Evolutionary conservation across 2,113 vertebrate genomes (phyloP), one percentile per base, ranked within the genome.

Genomic region (Heptranchias perlo): DNA sequence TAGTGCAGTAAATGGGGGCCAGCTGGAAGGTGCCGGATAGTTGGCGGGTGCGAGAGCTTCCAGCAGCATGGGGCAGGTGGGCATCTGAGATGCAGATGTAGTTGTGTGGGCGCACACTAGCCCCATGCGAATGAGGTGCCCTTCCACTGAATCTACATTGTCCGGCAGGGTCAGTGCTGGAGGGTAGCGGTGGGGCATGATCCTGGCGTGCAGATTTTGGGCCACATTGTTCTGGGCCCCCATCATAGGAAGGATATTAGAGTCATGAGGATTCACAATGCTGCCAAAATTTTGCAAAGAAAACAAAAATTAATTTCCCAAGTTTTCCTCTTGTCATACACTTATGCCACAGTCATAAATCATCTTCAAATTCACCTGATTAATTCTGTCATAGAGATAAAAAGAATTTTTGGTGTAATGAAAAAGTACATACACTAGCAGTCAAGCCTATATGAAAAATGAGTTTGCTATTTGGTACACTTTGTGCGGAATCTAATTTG

Each of bases 331-430:
- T 52, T 91, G 25, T 58, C 28, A 91, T 31, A 28, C 52, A 91
- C 52, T 91, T 91, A 14, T 52, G 35, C 25, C 14, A 61, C 76
- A 61, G 86, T 61, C 58, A 61, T 92, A 61, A 92, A 92, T 92
- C 89, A 61, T 61, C 82, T 86, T 61, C 89, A 92, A 92, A 61
- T 92, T 92, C 18, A 92, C 49, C 49, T 92, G 54, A 92, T 92
- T 92, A 54, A 54, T 61, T 92, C 58, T 92, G 89, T n/a, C 89
- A 92, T 31, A 18, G n/a, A 92, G 54, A 92, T 61, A 92, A 92
- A 92, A 61, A 16, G 54, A 61, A 92, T 61, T 92, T 61, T 58
- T 92, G 13, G 35, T 92, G 89, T 61, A 92, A 92, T 92, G 89
- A 92, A 21, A 92, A 92, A 92, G 52, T 89, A 61, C 54, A 31